These are phyloP conservation scores for Adelosebastes latens DNA, from an alignment of 2,797 vertebrate genomes.

Conservation along the genomic window DNA sequence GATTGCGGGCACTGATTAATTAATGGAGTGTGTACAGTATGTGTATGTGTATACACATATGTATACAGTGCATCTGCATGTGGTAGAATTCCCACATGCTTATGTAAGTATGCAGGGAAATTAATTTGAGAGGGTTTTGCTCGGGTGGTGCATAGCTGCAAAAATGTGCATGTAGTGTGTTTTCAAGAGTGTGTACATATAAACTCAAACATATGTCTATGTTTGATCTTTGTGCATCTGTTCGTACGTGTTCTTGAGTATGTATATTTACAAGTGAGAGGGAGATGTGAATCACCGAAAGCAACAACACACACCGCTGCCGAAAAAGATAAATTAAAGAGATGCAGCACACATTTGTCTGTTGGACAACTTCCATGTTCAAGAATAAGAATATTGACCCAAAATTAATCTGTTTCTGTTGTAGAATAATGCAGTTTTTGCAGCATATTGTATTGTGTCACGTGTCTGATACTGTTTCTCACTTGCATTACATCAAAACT, in stretches of 20 bases:
- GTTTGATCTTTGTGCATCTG: background rate
- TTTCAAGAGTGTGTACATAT: background rate
- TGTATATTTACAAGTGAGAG: background rate
- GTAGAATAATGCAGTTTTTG: background rate
- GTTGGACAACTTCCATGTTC: background rate
- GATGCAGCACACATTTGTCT: background rate
- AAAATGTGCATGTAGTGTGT: background rate
- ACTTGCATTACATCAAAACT: background rate
- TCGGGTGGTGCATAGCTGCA: background rate
- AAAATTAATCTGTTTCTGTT: background rate
- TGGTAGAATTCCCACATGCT: slow-evolving; percentile 15
- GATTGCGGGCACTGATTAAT: slow-evolving; percentile 60
- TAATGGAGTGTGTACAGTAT: slow-evolving; percentile 46
- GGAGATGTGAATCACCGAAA: background rate
- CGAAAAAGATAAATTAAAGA: background rate
- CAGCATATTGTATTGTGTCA: background rate
- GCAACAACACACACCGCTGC: background rate
- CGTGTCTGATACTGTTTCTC: background rate
- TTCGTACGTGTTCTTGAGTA: background rate
- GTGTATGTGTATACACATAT: slow-evolving; percentile 25
- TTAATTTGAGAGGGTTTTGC: slow-evolving; percentile 1
- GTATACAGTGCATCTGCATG: slow-evolving; percentile 8
- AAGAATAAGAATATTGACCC: background rate
- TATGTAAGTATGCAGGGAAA: background rate
- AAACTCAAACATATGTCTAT: background rate